Evolutionary conservation across 2,113 vertebrate species (phyloP).

Genomic region (Benitochromis conjunctus): DNA sequence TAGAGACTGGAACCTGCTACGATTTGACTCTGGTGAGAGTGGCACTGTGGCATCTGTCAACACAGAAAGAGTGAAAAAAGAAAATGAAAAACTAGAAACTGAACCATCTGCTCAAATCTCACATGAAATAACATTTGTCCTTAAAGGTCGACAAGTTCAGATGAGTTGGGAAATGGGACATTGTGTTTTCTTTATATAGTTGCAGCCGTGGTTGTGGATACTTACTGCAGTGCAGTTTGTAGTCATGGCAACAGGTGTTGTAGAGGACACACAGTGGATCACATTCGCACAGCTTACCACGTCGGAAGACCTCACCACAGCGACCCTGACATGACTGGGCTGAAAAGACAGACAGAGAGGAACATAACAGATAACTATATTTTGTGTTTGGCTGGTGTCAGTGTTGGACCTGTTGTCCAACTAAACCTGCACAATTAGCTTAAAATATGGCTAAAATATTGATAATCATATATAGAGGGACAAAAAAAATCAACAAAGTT

Average conservation of each 20-base stretch:
- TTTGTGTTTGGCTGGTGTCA: not conserved
- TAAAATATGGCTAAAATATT: not conserved
- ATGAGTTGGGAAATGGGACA: not conserved
- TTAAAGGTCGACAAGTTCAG: not conserved
- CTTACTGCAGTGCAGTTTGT: conserved; percentile 67
- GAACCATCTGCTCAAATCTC: not conserved
- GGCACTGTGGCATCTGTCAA: conserved; percentile 5
- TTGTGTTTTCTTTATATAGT: not conserved
- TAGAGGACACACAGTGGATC: conserved; percentile 76
- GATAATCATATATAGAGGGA: not conserved
- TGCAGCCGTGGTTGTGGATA: not conserved
- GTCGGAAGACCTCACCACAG: conserved; percentile 79
- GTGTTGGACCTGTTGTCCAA: not conserved
- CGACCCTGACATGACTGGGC: conserved; percentile 83
- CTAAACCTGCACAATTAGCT: not conserved
- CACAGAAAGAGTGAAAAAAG: not conserved
- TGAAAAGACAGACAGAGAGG: conserved; percentile 35
- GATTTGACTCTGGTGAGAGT: not conserved
- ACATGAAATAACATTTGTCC: not conserved
- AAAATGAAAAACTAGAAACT: not conserved
- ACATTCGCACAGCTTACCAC: conserved; percentile 84
- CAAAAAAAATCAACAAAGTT: not conserved
- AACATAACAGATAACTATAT: not conserved
- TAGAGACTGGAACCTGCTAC: not conserved
- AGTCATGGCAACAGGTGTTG: conserved; percentile 84